These are phyloP conservation scores for Parnassius apollo DNA, from an alignment of 2,888 invertebrate species.

Conservation along the genomic window DNA sequence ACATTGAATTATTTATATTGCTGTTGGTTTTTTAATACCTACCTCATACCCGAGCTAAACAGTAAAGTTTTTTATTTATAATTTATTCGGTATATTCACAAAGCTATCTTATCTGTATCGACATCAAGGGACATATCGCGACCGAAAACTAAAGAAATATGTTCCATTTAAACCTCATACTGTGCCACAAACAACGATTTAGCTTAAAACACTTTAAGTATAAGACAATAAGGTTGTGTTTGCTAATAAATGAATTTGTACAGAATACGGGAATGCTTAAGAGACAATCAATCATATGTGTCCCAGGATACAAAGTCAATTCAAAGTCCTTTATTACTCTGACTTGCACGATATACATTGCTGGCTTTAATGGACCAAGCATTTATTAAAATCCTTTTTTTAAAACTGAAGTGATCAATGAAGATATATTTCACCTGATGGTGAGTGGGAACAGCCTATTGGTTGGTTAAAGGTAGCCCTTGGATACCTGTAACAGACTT, in stretches of 20 bases:
- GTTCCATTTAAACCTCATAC: slow-evolving; percentile 37
- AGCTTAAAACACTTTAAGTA: background rate
- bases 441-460: too few species aligned
- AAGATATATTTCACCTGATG: too few species aligned
- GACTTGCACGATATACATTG: slow-evolving; percentile 17
- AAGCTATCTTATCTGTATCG: slow-evolving; percentile 44
- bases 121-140: slow-evolving; percentile 41
- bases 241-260: background rate
- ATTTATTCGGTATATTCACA: slow-evolving; percentile 19
- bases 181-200: slow-evolving; percentile 18
- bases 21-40: slow-evolving; percentile 3
- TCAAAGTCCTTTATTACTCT: slow-evolving; percentile 27
- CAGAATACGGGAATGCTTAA: slow-evolving; percentile 19
- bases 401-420: too few species aligned
- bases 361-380: background rate
- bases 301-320: slow-evolving; percentile 38
- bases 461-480: too few species aligned
- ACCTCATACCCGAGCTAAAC: slow-evolving; percentile 1
- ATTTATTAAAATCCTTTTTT: background rate
- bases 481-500: too few species aligned
- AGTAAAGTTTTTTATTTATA: slow-evolving; percentile 16
- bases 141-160: slow-evolving; percentile 43
- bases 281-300: slow-evolving; percentile 53
- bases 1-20: background rate
- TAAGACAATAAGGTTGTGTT: slow-evolving; percentile 12